Base-by-base conservation (phyloP, 2,888 invertebrate species). In the Danaus chrysippus region DNA sequence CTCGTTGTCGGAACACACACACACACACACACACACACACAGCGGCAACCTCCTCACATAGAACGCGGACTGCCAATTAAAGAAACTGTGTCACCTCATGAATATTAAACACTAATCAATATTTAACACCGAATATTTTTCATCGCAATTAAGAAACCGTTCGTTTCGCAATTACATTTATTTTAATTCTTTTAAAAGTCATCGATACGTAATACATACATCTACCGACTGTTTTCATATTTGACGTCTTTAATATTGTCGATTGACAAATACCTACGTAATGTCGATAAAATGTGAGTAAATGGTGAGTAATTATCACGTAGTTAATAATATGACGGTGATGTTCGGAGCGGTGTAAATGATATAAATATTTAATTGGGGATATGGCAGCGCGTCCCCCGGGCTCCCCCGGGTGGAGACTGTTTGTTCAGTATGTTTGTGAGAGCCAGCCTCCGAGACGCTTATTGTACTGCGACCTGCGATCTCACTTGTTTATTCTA, bases 351-450 rank as follows among this genome's bases (percentile, higher is more conserved):
- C 56, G 54, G 62, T 65, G 67, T 68, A 66, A 68, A 67, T 67
- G 57, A 67, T 60, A 61, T 64, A 68, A 70, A 71, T 68, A 71
- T 70, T 70, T 68, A 68, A 69, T 62, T 46, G 63, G 63, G 58
- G 55, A 63, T 62, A 64, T 61, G 19, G 53, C 42, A n/a, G 52
- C 52, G 63, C 56, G 58, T 63, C 63, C 64, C 67, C 61, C 62
- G 65, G 58, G 56, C 58, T 42, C 53, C 54, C 54, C 55, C 43
- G 54, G 54, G 43, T 56, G 58, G 71, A 69, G 71, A 58, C 63
- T 76, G 75, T 79, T 85, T 85, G 77, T 76, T 63, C 75, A 75
- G 73, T 67, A 69, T 82, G 82, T 85, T 82, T 81, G 78, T 74
- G 63, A 52, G 23, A 34, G 23, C 23, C 3, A 34, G 23, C 23